These are phyloP conservation scores for Symphodus melops DNA, from an alignment of 2,113 vertebrate species.

Conservation along the genomic window DNA sequence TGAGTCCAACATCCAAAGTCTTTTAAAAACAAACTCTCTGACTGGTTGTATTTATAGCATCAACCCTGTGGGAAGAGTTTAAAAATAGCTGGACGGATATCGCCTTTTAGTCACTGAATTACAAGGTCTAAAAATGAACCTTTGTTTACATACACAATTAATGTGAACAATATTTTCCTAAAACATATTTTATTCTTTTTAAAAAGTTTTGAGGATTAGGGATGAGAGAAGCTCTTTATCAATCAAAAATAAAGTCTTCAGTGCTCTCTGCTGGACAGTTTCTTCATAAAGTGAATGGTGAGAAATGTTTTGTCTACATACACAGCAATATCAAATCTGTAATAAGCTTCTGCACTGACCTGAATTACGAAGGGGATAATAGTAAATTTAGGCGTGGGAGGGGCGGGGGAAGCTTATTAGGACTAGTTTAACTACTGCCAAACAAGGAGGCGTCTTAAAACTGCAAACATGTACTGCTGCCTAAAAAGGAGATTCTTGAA, in stretches of 20 bases:
- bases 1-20: not conserved
- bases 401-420: not conserved
- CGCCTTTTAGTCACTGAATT: too few relatives aligned
- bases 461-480: not conserved
- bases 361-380: not conserved
- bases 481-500: not conserved
- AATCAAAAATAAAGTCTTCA: not conserved
- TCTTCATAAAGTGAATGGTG: not conserved
- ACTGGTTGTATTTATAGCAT: not conserved
- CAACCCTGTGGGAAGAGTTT: not conserved
- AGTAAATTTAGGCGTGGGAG: not conserved
- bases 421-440: not conserved
- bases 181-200: not conserved
- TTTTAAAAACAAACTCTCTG: not conserved
- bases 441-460: not conserved
- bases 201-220: not conserved
- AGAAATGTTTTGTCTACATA: not conserved
- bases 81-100: not conserved
- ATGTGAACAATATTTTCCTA: not conserved
- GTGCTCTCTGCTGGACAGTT: slow-evolving; percentile 12
- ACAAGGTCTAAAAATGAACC: not conserved
- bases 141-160: not conserved
- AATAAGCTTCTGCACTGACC: not conserved
- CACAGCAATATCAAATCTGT: not conserved
- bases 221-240: not conserved